Conservation (phyloP, 2,888 invertebrate genomes). For the Campopleginae sp. region DNA sequence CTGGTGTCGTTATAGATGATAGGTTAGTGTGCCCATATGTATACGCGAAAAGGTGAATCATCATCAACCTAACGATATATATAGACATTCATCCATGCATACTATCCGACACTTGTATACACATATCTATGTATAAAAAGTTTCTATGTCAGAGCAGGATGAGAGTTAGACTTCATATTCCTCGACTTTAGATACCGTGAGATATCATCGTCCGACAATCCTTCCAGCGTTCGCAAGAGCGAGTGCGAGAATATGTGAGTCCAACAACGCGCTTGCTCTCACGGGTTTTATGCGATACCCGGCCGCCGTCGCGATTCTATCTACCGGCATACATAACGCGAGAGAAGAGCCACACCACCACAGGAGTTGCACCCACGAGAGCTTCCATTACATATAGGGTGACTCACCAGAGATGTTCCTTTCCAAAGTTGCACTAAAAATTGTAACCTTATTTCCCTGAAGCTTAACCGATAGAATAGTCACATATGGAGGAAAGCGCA, state of each 20-base stretch:
- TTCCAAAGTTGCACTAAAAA: background rate
- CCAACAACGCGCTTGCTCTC: slow-evolving; percentile 69
- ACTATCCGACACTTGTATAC: background rate
- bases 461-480: too few species aligned
- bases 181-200: slow-evolving; percentile 69
- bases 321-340: slow-evolving; percentile 43
- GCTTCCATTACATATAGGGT: slow-evolving; percentile 4
- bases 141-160: slow-evolving; percentile 59
- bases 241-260: slow-evolving; percentile 46
- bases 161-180: slow-evolving; percentile 68
- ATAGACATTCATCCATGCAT: background rate
- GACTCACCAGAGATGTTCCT: background rate
- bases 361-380: slow-evolving; percentile 1
- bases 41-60: background rate
- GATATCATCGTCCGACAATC: slow-evolving; percentile 72
- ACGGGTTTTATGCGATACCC: slow-evolving; percentile 71
- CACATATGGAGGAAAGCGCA: too few species aligned
- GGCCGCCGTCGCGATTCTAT: slow-evolving; percentile 34
- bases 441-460: background rate
- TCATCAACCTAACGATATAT: background rate
- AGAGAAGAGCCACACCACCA: slow-evolving; percentile 6
- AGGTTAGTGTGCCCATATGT: background rate
- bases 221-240: slow-evolving; percentile 42
- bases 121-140: slow-evolving; percentile 62
- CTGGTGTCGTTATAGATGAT: slow-evolving; percentile 1